Evolutionary conservation across 2,113 vertebrate species (phyloP).

Genomic region (Empidonax alnorum): DNA sequence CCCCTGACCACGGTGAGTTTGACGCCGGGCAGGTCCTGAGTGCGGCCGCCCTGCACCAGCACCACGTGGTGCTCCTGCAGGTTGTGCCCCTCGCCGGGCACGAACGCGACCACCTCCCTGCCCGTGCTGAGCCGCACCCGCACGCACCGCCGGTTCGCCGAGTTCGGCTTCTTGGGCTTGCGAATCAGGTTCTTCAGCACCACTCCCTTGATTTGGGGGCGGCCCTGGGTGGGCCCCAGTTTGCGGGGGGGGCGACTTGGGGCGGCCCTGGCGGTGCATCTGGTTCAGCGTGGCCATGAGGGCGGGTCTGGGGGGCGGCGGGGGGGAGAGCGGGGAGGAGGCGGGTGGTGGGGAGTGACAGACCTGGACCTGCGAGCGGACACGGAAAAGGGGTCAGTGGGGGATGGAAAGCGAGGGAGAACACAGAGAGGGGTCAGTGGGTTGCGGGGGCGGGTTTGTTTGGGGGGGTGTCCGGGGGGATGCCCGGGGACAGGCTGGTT

Average conservation of each 20-base stretch:
- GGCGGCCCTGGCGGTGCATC: conserved; percentile 85
- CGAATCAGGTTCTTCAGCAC: conserved; percentile 89
- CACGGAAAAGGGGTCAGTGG: too few relatives aligned
- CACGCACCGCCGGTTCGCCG: conserved; percentile 91
- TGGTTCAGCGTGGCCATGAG: conserved; percentile 94
- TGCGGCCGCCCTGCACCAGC: conserved; percentile 87
- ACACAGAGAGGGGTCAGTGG: background rate
- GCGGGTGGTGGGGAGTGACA: too few relatives aligned
- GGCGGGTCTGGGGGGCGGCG: too few relatives aligned
- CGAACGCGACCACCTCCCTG: conserved; percentile 84
- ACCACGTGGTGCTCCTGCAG: conserved; percentile 94
- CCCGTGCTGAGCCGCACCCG: conserved; percentile 87
- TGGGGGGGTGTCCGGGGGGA: background rate
- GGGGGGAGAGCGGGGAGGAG: background rate
- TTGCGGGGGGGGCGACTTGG: background rate
- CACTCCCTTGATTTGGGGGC: conserved; percentile 88
- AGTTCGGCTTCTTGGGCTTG: conserved; percentile 97
- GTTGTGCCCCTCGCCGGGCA: conserved; percentile 92
- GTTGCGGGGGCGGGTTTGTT: background rate
- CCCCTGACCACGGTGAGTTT: conserved; percentile 80
- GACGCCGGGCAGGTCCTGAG: conserved; percentile 91
- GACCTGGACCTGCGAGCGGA: too few relatives aligned
- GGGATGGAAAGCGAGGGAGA: too few relatives aligned
- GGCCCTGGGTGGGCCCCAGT: conserved; percentile 72
- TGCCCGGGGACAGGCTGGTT: too few relatives aligned